A percentile compares a stretch with the other conserved stretches of the same genome.
phyloP scores from a whole-genome alignment of 2,797 vertebrate genomes.

The Aeoliscus strigatus region DNA sequence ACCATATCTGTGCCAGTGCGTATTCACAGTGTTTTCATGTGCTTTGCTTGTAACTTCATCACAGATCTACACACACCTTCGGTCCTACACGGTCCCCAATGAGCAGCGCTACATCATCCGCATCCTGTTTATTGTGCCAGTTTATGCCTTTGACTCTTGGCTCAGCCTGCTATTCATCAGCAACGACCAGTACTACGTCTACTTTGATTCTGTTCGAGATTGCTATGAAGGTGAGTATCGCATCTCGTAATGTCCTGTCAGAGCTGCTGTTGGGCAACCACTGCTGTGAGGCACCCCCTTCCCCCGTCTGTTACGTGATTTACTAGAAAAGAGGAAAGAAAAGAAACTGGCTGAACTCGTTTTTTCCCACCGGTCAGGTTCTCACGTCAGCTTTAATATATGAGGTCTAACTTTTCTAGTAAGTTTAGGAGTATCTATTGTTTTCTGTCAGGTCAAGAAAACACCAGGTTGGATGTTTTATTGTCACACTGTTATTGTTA shows the following conservation, averaged over 20 bases:
- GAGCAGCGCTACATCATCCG: conserved; percentile 97
- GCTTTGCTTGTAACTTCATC: conserved; percentile 12
- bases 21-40: too few relatives aligned
- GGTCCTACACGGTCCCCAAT: conserved; percentile 85
- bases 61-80: conserved; percentile 92
- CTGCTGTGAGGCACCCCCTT: background rate
- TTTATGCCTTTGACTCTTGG: conserved; percentile 95
- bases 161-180: conserved; percentile 95
- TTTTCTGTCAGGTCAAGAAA: background rate
- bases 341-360: conserved; percentile 57
- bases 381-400: conserved; percentile 11
- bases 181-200: conserved; percentile 89
- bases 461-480: background rate
- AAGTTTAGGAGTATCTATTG: conserved; percentile 4
- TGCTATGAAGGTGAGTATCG: conserved; percentile 89
- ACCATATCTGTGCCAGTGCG: too few relatives aligned
- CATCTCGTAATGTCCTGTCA: background rate
- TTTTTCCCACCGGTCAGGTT: conserved; percentile 36
- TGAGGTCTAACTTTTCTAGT: conserved; percentile 28
- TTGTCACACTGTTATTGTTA: background rate
- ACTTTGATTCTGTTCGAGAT: conserved; percentile 91
- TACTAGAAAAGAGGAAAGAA: background rate
- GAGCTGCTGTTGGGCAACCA: conserved; percentile 2
- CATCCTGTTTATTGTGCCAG: conserved; percentile 91
- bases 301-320: conserved; percentile 2